Percentiles rank a stretch among this genome's conserved stretches.
Conservation (phyloP, 1,140 invertebrate genomes). For the Cotesia typhae region DNA sequence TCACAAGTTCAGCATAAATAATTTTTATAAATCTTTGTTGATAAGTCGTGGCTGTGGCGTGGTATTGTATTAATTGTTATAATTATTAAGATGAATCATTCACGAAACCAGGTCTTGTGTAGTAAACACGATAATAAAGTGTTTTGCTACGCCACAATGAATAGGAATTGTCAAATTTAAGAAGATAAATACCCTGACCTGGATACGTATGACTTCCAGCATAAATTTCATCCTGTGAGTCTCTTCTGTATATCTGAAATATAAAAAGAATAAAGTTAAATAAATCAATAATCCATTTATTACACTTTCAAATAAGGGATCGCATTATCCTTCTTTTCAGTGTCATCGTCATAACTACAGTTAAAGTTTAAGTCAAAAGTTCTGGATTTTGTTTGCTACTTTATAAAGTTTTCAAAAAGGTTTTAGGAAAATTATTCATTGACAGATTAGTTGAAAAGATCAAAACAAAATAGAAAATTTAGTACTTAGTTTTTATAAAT, state of each 20-base stretch:
- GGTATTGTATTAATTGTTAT: not conserved
- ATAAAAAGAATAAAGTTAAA: conserved; percentile 64
- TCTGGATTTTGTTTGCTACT: too few relatives aligned
- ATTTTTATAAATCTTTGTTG: too few relatives aligned
- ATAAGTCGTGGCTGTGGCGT: not conserved
- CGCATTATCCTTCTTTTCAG: too few relatives aligned
- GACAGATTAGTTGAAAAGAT: too few relatives aligned
- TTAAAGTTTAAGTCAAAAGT: too few relatives aligned
- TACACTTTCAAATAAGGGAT: too few relatives aligned
- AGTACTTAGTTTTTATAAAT: too few relatives aligned
- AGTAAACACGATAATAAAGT: conserved; percentile 98
- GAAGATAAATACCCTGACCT: conserved; percentile 94
- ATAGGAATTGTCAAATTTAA: conserved; percentile 99
- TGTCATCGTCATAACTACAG: too few relatives aligned
- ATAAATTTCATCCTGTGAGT: conserved; percentile 97
- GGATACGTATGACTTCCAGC: conserved; percentile 97
- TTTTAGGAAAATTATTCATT: too few relatives aligned
- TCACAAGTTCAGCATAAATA: not conserved
- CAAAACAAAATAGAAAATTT: too few relatives aligned
- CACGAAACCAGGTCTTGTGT: conserved; percentile 73
- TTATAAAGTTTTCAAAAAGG: too few relatives aligned
- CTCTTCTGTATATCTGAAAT: conserved; percentile 92
- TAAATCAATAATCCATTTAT: not conserved
- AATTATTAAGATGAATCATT: conserved; percentile 44
- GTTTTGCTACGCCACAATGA: conserved; percentile 99